These are phyloP conservation scores for Danionella dracula DNA, from an alignment of 2,797 vertebrate genomes.

Conservation along the genomic window DNA sequence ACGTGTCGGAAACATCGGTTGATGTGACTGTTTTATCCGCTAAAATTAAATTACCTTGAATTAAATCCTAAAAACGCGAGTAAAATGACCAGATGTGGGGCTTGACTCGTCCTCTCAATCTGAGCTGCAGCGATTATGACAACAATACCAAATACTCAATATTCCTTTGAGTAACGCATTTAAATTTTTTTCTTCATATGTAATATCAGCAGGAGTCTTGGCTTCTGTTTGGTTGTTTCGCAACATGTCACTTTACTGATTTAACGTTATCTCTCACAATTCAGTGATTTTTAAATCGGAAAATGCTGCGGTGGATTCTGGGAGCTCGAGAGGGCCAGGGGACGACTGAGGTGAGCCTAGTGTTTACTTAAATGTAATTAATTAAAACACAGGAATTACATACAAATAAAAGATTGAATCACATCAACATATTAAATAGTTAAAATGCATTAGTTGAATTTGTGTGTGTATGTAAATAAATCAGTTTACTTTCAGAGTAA, in stretches of 20 bases:
- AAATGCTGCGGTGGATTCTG: slow-evolving; percentile 91
- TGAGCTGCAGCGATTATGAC: background rate
- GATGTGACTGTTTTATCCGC: background rate
- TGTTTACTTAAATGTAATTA: too few species aligned
- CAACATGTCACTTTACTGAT: slow-evolving; percentile 5
- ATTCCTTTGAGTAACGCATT: too few species aligned
- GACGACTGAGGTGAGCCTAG: slow-evolving; percentile 74
- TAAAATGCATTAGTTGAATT: too few species aligned
- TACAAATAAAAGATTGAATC: too few species aligned
- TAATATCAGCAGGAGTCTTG: background rate
- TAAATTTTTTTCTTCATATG: background rate
- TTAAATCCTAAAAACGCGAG: background rate
- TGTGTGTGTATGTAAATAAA: too few species aligned
- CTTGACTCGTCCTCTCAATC: slow-evolving; percentile 1
- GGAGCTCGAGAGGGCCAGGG: slow-evolving; percentile 82
- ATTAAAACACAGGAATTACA: too few species aligned
- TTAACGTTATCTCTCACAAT: background rate
- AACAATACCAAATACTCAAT: too few species aligned
- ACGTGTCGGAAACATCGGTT: background rate
- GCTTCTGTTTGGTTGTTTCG: background rate
- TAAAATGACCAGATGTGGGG: background rate
- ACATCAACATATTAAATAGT: too few species aligned
- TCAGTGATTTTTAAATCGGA: background rate
- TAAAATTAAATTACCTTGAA: background rate
- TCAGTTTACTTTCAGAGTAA: too few species aligned